These are phyloP conservation scores for Scaptodrosophila latifasciaeformis DNA, from an alignment of 2,888 invertebrate genomes.

Conservation along the genomic window DNA sequence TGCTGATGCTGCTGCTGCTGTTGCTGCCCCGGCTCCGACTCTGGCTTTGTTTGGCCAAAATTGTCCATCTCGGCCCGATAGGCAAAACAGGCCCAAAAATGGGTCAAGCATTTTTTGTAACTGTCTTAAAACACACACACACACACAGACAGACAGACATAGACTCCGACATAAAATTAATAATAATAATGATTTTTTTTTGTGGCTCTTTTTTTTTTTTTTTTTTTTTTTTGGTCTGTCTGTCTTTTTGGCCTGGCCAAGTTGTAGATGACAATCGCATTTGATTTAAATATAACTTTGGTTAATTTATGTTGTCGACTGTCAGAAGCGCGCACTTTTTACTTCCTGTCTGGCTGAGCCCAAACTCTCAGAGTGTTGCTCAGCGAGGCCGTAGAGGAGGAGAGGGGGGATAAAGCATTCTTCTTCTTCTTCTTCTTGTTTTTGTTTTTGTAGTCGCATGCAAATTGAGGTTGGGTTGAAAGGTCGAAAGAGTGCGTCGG, in stretches of 20 bases:
- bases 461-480: slow-evolving; percentile 8
- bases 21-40: slow-evolving; percentile 28
- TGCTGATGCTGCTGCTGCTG: no score
- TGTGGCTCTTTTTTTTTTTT: no score
- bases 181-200: no score
- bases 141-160: no score
- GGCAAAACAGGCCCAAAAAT: slow-evolving; percentile 51
- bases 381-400: not conserved
- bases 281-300: slow-evolving; percentile 67
- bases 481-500: no score
- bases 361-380: no score
- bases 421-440: no score
- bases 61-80: slow-evolving; percentile 47
- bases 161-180: no score
- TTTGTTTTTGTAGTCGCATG: no score
- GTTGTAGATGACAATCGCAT: slow-evolving; percentile 59
- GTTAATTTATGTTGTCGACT: slow-evolving; percentile 65
- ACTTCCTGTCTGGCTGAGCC: slow-evolving; percentile 57
- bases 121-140: no score
- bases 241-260: no score
- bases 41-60: slow-evolving; percentile 38
- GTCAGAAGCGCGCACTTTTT: slow-evolving; percentile 46
- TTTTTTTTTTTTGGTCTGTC: not conserved
- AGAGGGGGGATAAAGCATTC: not conserved
- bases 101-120: slow-evolving; percentile 35